These are phyloP conservation scores for Caenorhabditis angaria DNA, from an alignment of 2,888 invertebrate genomes.

Conservation along the genomic window DNA sequence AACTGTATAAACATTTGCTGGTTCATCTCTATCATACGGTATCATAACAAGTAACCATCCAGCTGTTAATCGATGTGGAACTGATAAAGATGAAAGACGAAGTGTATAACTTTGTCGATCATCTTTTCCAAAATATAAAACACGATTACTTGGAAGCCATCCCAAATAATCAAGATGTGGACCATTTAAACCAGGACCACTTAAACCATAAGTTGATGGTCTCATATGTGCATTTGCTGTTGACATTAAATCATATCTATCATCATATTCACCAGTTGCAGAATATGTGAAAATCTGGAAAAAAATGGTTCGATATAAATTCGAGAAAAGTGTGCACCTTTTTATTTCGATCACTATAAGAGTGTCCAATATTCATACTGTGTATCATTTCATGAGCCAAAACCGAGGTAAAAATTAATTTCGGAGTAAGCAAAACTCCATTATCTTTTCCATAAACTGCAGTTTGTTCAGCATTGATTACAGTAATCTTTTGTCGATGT, in stretches of 20 bases:
- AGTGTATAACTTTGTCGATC: slow-evolving; percentile 63
- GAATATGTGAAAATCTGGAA: slow-evolving; percentile 67
- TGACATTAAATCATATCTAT: slow-evolving; percentile 70
- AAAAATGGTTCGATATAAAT: background rate
- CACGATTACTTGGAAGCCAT: slow-evolving; percentile 68
- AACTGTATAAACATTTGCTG: slow-evolving; percentile 67
- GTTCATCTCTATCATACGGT: slow-evolving; percentile 68
- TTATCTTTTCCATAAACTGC: slow-evolving; percentile 64
- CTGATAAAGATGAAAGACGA: slow-evolving; percentile 61
- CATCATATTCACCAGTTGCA: slow-evolving; percentile 67
- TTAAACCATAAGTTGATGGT: slow-evolving; percentile 62
- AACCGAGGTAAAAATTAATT: slow-evolving; percentile 62
- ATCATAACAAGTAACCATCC: slow-evolving; percentile 66
- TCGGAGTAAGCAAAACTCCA: slow-evolving; percentile 66
- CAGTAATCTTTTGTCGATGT: slow-evolving; percentile 60
- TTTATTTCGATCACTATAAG: slow-evolving; percentile 66
- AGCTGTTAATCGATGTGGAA: slow-evolving; percentile 54
- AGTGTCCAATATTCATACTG: slow-evolving; percentile 70
- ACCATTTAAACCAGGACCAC: slow-evolving; percentile 68
- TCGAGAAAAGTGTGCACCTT: slow-evolving; percentile 32
- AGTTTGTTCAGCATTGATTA: slow-evolving; percentile 61
- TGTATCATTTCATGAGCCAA: slow-evolving; percentile 71
- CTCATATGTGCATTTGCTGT: slow-evolving; percentile 65
- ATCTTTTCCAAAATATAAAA: slow-evolving; percentile 67
- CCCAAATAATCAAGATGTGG: slow-evolving; percentile 71